Percentiles rank a stretch among this genome's conserved stretches.
Evolutionary conservation across 37 sponge, comb jelly and placozoan species (phyloP).

Genomic region (Bolinopsis microptera): DNA sequence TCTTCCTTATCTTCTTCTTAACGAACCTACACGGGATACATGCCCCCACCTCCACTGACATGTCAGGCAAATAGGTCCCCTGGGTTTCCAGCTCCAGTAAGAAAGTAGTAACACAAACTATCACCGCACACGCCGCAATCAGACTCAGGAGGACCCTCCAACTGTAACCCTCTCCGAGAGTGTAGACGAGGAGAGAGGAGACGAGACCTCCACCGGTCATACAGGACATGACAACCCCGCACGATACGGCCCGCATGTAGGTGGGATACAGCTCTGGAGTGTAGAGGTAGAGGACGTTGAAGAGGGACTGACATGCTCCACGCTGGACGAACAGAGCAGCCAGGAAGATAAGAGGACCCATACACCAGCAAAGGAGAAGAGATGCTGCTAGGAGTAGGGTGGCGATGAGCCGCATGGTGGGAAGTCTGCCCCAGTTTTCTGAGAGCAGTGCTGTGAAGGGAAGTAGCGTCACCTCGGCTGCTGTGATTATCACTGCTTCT

Average conservation of each 20-base stretch:
- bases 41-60: background rate
- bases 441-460: background rate
- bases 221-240: background rate
- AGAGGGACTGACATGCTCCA: background rate
- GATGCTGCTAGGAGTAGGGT: background rate
- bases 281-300: constrained; percentile 40
- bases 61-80: background rate
- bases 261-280: constrained; percentile 18
- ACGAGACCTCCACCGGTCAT: background rate
- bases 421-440: background rate
- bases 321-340: background rate
- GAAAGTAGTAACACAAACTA: constrained; percentile 12
- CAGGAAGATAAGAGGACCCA: background rate
- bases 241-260: constrained; percentile 23
- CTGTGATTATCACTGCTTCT: background rate
- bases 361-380: background rate
- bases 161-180: constrained; percentile 7
- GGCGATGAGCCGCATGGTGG: background rate
- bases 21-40: background rate
- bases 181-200: constrained; percentile 26
- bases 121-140: background rate
- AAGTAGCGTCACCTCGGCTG: background rate
- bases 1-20: constrained; percentile 12
- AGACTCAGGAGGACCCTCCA: background rate
- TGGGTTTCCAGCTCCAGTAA: constrained; percentile 9